phyloP scores from a whole-genome alignment of 2,888 invertebrate species.

The Ceramica pisi region DNA sequence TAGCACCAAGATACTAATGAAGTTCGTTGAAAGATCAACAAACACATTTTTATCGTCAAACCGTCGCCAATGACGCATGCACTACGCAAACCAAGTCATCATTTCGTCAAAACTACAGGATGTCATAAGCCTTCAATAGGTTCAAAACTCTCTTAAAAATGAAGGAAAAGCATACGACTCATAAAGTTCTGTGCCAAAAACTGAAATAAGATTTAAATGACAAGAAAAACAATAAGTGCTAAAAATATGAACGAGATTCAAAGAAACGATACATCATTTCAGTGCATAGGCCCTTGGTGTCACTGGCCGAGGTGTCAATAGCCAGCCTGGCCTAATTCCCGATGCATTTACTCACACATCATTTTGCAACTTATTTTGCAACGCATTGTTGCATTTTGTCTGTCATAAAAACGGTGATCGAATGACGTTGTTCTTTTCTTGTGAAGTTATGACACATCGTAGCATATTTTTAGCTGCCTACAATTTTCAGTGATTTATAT shows the following conservation, averaged over 20 bases:
- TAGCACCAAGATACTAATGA: background rate
- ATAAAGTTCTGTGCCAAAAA: slow-evolving; percentile 51
- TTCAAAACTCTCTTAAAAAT: slow-evolving; percentile 42
- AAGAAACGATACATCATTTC: slow-evolving; percentile 62
- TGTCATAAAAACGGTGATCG: slow-evolving; percentile 44
- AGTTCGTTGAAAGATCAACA: background rate
- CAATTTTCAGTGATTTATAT: background rate
- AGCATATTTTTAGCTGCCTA: background rate
- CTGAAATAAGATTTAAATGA: slow-evolving; percentile 44
- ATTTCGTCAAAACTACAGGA: slow-evolving; percentile 19
- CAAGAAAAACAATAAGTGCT: slow-evolving; percentile 61
- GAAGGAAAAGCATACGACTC: slow-evolving; percentile 33
- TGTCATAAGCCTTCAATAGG: slow-evolving; percentile 36
- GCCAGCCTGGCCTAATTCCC: slow-evolving; percentile 53
- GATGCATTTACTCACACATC: slow-evolving; percentile 35
- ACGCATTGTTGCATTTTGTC: slow-evolving; percentile 51
- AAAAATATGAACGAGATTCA: slow-evolving; percentile 62
- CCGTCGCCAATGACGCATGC: background rate
- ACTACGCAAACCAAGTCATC: slow-evolving; percentile 4
- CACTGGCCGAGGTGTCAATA: slow-evolving; percentile 55
- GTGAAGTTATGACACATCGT: slow-evolving; percentile 25
- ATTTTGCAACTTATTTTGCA: slow-evolving; percentile 60
- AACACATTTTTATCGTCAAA: too few relatives aligned
- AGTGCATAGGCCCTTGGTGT: slow-evolving; percentile 56
- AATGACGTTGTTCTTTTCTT: slow-evolving; percentile 33